Conservation (phyloP, 1,140 invertebrate species). For the Oryzaephilus surinamensis region DNA sequence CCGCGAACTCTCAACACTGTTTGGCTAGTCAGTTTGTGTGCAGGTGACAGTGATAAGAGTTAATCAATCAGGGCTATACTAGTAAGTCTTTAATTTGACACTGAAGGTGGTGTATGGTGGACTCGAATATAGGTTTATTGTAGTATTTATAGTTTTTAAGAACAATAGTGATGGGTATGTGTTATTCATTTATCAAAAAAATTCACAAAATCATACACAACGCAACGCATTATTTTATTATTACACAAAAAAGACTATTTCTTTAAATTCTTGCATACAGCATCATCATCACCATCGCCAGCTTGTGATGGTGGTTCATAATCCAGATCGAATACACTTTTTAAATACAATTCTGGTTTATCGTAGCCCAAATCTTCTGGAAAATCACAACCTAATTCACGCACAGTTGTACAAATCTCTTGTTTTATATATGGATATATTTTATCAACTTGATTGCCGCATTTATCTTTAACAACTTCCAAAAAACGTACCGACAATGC, state of each 20-base stretch:
- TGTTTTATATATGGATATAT: conserved; percentile 53
- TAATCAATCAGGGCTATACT: conserved; percentile 17
- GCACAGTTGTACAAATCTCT: conserved; percentile 59
- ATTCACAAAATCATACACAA: too few species aligned
- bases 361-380: conserved; percentile 62
- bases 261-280: too few species aligned
- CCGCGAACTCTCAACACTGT: conserved; percentile 11
- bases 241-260: too few species aligned
- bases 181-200: too few species aligned
- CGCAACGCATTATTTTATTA: too few species aligned
- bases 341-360: conserved; percentile 53
- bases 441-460: conserved; percentile 38
- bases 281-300: too few species aligned
- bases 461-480: conserved; percentile 55
- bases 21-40: conserved; percentile 20
- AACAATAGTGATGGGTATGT: too few species aligned
- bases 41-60: conserved; percentile 24
- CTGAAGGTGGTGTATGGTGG: neutral
- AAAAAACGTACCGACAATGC: conserved; percentile 55
- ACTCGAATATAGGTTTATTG: too few species aligned
- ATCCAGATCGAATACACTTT: conserved; percentile 33
- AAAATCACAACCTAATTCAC: conserved; percentile 57
- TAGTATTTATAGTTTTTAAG: too few species aligned
- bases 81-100: conserved; percentile 12
- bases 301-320: too few species aligned